A percentile compares a stretch with the other conserved stretches of the same genome.
phyloP scores from a whole-genome alignment of 1,140 invertebrate species.

The Hypothenemus hampei region DNA sequence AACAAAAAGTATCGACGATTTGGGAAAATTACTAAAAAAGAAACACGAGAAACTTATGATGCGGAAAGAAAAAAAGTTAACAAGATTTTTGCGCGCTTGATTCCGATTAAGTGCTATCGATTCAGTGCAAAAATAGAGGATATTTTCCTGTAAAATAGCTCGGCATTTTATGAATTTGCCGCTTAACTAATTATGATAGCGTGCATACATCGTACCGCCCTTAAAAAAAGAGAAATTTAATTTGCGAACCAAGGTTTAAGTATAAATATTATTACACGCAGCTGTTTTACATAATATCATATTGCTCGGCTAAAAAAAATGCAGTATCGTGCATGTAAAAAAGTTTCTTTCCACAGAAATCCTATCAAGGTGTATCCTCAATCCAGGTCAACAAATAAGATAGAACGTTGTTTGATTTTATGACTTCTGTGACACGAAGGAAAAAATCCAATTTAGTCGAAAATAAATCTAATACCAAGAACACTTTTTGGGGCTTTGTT shows the following conservation, averaged over 20 bases:
- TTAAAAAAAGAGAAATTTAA: background rate
- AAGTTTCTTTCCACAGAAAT: too few species aligned
- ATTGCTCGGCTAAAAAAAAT: too few species aligned
- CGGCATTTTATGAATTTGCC: constrained; percentile 16
- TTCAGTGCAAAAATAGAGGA: constrained; percentile 22
- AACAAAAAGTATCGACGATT: background rate
- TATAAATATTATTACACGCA: too few species aligned
- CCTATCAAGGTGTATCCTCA: background rate
- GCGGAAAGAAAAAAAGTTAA: constrained; percentile 26
- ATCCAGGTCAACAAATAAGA: constrained; percentile 1
- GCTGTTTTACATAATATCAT: too few species aligned
- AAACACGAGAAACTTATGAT: constrained; percentile 20
- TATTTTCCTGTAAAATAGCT: constrained; percentile 18
- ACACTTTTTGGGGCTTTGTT: constrained; percentile 15
- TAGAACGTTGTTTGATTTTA: constrained; percentile 18
- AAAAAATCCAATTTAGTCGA: constrained; percentile 21
- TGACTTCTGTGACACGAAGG: constrained; percentile 20
- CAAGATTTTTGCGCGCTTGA: constrained; percentile 24
- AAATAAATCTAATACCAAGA: constrained; percentile 21
- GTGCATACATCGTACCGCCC: background rate
- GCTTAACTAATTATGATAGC: constrained; percentile 15
- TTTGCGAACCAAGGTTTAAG: too few species aligned
- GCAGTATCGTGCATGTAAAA: background rate
- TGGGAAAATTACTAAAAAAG: constrained; percentile 1
- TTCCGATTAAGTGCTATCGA: constrained; percentile 25